Base-by-base conservation (phyloP, 2,113 vertebrate species). In the Aptenodytes forsteri region DNA sequence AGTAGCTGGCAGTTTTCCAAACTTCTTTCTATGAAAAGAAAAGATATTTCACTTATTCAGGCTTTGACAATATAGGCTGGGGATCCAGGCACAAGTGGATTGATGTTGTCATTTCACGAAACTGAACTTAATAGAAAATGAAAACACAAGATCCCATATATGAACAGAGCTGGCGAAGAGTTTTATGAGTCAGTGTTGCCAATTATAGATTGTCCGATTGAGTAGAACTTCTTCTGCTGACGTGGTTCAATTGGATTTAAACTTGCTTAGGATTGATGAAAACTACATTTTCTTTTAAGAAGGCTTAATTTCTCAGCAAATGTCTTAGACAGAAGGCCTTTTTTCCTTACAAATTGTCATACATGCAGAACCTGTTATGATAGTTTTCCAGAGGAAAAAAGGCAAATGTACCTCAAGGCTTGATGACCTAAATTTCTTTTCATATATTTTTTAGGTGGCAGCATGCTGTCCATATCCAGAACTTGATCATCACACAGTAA, bases 1-100 rank as follows among this genome's bases (percentile, higher is more conserved):
- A 49, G 69, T 52, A 93, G 29, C 27, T 93, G 86, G 72, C 69
- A 82, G 81, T 11, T 61, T 71, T 87, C 85, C 59, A 84, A 38
- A 22, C 46, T 83, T 83, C 89, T 88, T 66, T 46, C 95, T 94
- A 46, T 44, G 81, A 86, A 73, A 84, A 94, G 56, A 95, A 93
- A 95, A 69, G 17, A 70, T 36, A 27, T 95, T 94, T 94, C 79
- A 85, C 11, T 92, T 83, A 79, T 54, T 49, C 59, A 87, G 64
- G 19, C 47, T 71, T 93, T 58, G 69, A 36, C 40, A 42, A 34
- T 27, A 21, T 77, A 55, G 19, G 21, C 6, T 73, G 32, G 34
- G 9, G 20, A 49, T 62, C 56, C 52, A 70, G 69, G n/a, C 46
- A 38, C 2, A 44, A 81, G 87, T 84, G 44, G 69, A 81, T 93